Evolutionary conservation across 2,888 invertebrate species (phyloP).

Genomic region (Drosophila rellima): DNA sequence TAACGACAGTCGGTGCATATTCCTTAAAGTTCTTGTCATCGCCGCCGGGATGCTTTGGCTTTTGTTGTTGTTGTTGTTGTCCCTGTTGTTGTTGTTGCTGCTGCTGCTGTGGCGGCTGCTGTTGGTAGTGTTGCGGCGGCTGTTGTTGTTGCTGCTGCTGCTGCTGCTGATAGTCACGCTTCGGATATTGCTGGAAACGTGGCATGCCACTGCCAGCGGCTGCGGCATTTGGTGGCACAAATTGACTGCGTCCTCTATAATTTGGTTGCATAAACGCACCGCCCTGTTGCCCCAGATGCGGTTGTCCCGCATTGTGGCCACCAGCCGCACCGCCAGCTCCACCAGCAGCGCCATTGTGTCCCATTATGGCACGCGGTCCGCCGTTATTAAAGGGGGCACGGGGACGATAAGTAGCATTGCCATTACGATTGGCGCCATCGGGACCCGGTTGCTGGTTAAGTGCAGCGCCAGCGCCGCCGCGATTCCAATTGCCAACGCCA

Average conservation of each 20-base stretch:
- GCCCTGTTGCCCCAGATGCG: constrained; percentile 71
- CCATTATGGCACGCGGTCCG: constrained; percentile 83
- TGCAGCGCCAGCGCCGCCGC: constrained; percentile 46
- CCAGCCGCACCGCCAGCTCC: constrained; percentile 54
- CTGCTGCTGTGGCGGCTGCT: constrained; percentile 55
- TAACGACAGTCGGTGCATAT: constrained; percentile 77
- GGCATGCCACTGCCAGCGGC: constrained; percentile 72
- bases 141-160: constrained; percentile 70
- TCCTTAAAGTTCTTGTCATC: constrained; percentile 73
- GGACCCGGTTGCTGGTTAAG: constrained; percentile 48
- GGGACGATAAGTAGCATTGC: constrained; percentile 76
- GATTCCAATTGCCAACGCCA: constrained; percentile 64
- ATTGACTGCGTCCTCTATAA: constrained; percentile 83
- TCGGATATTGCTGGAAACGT: constrained; percentile 83
- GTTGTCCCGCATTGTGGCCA: constrained; percentile 62
- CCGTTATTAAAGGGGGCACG: constrained; percentile 80
- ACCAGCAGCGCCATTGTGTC: constrained; percentile 72
- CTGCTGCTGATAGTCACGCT: constrained; percentile 83
- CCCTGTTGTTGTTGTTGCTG: constrained; percentile 72
- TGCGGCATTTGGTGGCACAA: constrained; percentile 73
- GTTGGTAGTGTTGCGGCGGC: constrained; percentile 68
- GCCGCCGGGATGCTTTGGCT: constrained; percentile 59
- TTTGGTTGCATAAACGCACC: constrained; percentile 72
- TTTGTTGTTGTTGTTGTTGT: constrained; percentile 74
- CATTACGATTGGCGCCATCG: constrained; percentile 67